Evolutionary conservation across 2,888 invertebrate species (phyloP).

Genomic region (Zele albiditarsus): DNA sequence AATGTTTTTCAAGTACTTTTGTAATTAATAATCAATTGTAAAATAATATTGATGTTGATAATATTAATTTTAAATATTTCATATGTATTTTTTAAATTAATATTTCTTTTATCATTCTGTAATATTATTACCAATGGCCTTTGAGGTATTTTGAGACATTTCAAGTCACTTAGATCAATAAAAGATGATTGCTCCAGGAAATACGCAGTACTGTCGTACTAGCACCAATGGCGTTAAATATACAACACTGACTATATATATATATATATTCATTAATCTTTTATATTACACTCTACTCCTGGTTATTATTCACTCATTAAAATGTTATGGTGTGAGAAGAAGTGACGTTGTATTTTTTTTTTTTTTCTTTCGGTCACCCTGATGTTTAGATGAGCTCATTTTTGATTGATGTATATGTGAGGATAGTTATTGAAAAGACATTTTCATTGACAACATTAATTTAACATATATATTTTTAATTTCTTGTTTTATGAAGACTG

Average conservation of each 20-base stretch:
- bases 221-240: background rate
- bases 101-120: constrained; percentile 53
- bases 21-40: constrained; percentile 17
- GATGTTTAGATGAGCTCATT: too few relatives aligned
- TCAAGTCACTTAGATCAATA: background rate
- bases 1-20: constrained; percentile 1
- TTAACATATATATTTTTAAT: too few relatives aligned
- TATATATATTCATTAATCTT: background rate
- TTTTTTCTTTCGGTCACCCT: too few relatives aligned
- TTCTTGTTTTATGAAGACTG: too few relatives aligned
- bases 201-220: background rate
- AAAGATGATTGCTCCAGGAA: background rate
- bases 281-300: background rate
- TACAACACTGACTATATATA: background rate
- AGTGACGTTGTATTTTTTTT: too few relatives aligned
- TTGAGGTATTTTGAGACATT: background rate
- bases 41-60: too few relatives aligned
- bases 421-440: too few relatives aligned
- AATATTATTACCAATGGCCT: background rate
- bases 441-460: too few relatives aligned
- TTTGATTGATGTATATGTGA: too few relatives aligned
- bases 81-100: constrained; percentile 41
- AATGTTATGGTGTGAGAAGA: too few relatives aligned
- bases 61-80: too few relatives aligned
- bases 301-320: too few relatives aligned